Conservation (phyloP, 2,797 vertebrate species). For the Cercopithecus hamlyni region DNA sequence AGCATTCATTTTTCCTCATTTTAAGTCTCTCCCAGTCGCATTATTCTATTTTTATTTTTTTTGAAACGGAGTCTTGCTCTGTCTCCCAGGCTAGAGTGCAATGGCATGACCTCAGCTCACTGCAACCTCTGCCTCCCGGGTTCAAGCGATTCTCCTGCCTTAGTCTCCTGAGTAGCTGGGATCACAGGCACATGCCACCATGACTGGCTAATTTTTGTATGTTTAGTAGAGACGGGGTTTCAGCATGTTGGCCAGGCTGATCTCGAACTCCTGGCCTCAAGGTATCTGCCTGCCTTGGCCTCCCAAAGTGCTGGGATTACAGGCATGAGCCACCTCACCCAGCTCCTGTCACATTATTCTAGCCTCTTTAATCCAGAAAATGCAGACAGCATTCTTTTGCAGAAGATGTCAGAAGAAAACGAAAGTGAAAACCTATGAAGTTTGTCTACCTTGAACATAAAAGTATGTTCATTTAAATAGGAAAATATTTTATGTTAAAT, state of each 20-base stretch:
- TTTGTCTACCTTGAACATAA: neutral
- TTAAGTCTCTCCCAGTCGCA: neutral
- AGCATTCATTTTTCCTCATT: neutral
- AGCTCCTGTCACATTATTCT: neutral
- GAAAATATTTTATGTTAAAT: constrained; percentile 4
- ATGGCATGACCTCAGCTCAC: neutral
- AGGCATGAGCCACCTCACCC: neutral
- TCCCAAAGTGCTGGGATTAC: neutral
- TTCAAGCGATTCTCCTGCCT: neutral
- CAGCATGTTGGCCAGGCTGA: neutral
- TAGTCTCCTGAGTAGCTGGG: neutral
- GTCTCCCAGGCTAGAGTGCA: neutral
- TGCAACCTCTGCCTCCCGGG: neutral
- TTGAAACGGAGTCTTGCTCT: neutral
- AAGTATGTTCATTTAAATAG: neutral
- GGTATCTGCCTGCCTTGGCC: neutral
- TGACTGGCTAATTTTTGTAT: neutral
- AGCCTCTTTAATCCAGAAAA: constrained; percentile 28
- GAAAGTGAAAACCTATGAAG: neutral
- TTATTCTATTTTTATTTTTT: neutral
- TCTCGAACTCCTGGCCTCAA: neutral
- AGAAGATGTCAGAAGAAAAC: constrained; percentile 15
- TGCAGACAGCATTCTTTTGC: neutral
- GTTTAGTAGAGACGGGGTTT: neutral
- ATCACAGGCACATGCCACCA: neutral